Evolutionary conservation across 2,797 vertebrate genomes (phyloP), one percentile per base, ranked within the genome.

Genomic region (Gastrophryne carolinensis): DNA sequence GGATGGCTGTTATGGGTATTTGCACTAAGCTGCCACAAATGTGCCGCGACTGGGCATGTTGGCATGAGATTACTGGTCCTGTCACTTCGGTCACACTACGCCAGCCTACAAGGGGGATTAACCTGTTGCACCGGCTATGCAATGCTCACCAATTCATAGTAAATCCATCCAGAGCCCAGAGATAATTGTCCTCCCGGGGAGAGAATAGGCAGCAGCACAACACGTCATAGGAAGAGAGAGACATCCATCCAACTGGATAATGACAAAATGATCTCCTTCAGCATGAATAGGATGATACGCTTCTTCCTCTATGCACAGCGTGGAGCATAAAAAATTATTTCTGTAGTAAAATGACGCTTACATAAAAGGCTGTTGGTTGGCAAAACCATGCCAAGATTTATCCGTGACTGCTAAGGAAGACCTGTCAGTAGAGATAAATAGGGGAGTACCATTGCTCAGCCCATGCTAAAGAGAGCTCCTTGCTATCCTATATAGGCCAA

Each of bases 11-110:
- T 64, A 60, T 11, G 15, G 44, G 26, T 35, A 26, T 30, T 56
- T 26, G n/a, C 44, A 41, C 24, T 53, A 61, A 60, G 13, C 63
- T 32, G 73, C n/a, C 72, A 67, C 53, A 39, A 60, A 75, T 61
- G 15, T 5, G 26, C 52, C 50, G 35, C 37, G 53, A 67, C 54
- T 29, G 53, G 37, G 34, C 41, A 49, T 27, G 61, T 34, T 57
- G 73, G 54, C 54, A 21, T 24, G 3, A 26, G 64, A 49, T 61
- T 30, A 41, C 64, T 21, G 12, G 47, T 41, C 30, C 29, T 29
- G 53, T n/a, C 19, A 66, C 37, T 50, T 75, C 73, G 29, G 54
- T 75, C 73, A 68, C 54, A 67, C 41, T 6, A 21, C 10, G 7
- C 73, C 53, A 23, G 56, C 34, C 29, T 8, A 21, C 41, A 41